These are phyloP conservation scores for Heteromurus nitidus DNA, from an alignment of 2,888 invertebrate species.

Conservation along the genomic window DNA sequence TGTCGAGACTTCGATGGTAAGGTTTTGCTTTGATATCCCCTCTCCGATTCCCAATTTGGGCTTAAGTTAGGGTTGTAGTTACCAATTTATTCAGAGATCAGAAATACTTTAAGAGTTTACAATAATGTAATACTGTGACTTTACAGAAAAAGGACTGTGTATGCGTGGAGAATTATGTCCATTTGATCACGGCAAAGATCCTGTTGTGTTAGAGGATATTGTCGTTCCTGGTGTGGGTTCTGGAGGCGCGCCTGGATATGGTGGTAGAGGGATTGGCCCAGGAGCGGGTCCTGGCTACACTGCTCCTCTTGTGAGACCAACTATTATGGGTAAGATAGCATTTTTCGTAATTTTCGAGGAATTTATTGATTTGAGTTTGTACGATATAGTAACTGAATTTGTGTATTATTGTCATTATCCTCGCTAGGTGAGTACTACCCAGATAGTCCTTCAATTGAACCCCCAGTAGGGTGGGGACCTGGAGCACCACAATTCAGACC, in stretches of 20 bases:
- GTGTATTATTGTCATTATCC: too few species aligned
- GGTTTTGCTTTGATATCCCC: slow-evolving; percentile 78
- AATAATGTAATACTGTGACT: too few species aligned
- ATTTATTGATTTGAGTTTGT: too few species aligned
- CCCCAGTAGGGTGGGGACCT: slow-evolving; percentile 73
- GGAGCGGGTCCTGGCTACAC: slow-evolving; percentile 44
- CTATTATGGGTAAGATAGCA: slow-evolving; percentile 44
- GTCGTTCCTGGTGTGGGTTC: slow-evolving; percentile 77
- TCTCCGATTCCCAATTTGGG: too few species aligned
- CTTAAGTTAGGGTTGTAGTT: too few species aligned
- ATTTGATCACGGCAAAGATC: slow-evolving; percentile 97
- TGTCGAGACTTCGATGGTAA: slow-evolving; percentile 88
- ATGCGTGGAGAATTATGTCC: slow-evolving; percentile 97
- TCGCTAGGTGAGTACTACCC: slow-evolving; percentile 79
- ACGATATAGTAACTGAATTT: too few species aligned
- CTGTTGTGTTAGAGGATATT: slow-evolving; percentile 94
- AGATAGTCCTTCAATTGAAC: slow-evolving; percentile 85
- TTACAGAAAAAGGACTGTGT: slow-evolving; percentile 92
- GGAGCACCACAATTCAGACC: slow-evolving; percentile 72
- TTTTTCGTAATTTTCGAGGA: not conserved
- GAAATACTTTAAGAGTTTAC: too few species aligned
- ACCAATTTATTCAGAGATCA: too few species aligned
- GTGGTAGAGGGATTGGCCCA: slow-evolving; percentile 39
- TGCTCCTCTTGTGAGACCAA: slow-evolving; percentile 37
- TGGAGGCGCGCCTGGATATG: slow-evolving; percentile 36